Percentiles rank a stretch among this genome's conserved stretches.
Conservation (phyloP, 2,797 vertebrate species). For the Hydrolagus colliei region DNA sequence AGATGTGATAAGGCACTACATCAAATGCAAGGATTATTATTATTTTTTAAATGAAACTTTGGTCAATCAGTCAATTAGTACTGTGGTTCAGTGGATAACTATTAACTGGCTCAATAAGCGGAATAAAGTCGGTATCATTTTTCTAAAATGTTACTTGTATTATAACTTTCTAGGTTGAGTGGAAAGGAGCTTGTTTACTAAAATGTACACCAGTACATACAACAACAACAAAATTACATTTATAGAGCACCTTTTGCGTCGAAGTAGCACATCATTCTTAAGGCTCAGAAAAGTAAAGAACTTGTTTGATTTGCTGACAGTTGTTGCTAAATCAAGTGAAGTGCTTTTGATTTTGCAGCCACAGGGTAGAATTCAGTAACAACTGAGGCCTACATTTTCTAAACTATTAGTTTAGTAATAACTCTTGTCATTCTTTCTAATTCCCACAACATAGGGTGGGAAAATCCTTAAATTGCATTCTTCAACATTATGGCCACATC, state of each 20-base stretch:
- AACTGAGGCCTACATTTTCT: background rate
- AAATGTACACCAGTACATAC: background rate
- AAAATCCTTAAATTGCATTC: slow-evolving; percentile 38
- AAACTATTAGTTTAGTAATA: slow-evolving; percentile 19
- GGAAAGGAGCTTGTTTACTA: background rate
- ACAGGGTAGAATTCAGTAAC: background rate
- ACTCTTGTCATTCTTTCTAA: slow-evolving; percentile 31
- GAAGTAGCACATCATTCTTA: background rate
- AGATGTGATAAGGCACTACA: no score
- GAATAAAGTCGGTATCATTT: background rate
- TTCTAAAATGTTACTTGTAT: background rate
- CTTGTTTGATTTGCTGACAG: background rate
- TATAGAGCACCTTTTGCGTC: background rate
- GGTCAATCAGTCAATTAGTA: background rate
- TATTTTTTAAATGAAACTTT: no score
- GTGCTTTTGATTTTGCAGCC: background rate
- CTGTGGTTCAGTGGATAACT: background rate
- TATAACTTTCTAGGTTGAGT: background rate
- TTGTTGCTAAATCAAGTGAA: background rate
- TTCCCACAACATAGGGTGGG: slow-evolving; percentile 39
- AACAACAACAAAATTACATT: no score
- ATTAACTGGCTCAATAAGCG: background rate
- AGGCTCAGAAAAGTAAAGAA: background rate
- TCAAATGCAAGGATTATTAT: no score
- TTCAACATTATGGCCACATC: slow-evolving; percentile 43